Conservation (phyloP, 2,113 vertebrate species). For the Megalops atlanticus region DNA sequence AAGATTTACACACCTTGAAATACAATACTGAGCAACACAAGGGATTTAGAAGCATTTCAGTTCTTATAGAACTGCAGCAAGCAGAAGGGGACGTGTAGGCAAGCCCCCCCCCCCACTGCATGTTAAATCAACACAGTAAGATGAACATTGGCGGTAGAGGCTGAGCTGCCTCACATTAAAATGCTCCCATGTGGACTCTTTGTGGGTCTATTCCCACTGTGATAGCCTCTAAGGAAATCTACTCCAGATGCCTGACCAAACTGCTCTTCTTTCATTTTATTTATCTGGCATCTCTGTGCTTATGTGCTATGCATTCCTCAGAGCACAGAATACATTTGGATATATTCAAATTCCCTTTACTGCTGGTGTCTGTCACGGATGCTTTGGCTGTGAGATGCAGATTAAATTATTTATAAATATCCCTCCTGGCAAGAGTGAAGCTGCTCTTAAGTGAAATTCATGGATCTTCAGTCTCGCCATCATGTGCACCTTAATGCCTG, state of each 20-base stretch:
- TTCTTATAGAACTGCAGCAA: not conserved
- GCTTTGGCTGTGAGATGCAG: not conserved
- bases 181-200: not conserved
- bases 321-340: not conserved
- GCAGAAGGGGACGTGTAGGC: not conserved
- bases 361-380: not conserved
- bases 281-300: not conserved
- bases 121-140: conserved; percentile 9
- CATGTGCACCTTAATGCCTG: not conserved
- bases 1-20: not conserved
- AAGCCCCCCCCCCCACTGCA: not conserved
- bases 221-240: not conserved
- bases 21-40: not conserved
- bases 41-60: not conserved
- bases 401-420: not conserved
- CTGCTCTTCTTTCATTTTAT: not conserved
- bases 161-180: not conserved
- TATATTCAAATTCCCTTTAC: not conserved
- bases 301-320: not conserved
- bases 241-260: not conserved
- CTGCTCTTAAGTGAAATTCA: not conserved
- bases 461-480: not conserved
- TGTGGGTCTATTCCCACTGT: not conserved
- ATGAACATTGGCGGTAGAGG: not conserved
- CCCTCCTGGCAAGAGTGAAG: not conserved